These are phyloP conservation scores for Polypterus senegalus DNA, from an alignment of 2,113 vertebrate genomes.

Conservation along the genomic window DNA sequence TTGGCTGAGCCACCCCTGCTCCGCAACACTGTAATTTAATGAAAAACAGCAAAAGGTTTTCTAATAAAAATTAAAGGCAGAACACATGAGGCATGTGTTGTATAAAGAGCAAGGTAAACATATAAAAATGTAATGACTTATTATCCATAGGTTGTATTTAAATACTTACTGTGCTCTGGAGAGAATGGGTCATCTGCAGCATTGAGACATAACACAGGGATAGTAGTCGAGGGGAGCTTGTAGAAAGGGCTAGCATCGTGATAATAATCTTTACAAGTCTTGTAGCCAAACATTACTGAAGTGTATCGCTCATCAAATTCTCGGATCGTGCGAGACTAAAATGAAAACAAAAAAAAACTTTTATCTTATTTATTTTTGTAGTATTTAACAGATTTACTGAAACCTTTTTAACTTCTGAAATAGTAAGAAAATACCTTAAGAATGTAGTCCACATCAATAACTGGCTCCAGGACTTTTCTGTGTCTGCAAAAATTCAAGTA, in stretches of 20 bases:
- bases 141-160: not conserved
- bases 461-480: conserved; percentile 49
- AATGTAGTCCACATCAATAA: conserved; percentile 54
- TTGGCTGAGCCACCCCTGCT: too few species aligned
- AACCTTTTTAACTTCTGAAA: too few species aligned
- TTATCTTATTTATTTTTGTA: too few species aligned
- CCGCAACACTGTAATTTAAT: too few species aligned
- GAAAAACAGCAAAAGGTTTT: too few species aligned
- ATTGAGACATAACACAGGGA: conserved; percentile 65
- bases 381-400: too few species aligned
- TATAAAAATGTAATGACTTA: not conserved
- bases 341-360: too few species aligned
- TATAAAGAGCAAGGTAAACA: not conserved
- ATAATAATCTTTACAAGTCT: conserved; percentile 55
- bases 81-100: not conserved
- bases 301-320: conserved; percentile 67
- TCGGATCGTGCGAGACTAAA: conserved; percentile 51
- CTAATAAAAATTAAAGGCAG: not conserved
- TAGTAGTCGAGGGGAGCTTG: conserved; percentile 43
- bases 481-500: conserved; percentile 31
- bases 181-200: conserved; percentile 70
- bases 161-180: conserved; percentile 40
- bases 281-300: conserved; percentile 54
- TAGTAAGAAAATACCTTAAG: conserved; percentile 43
- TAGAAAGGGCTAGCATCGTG: conserved; percentile 48